Conservation (phyloP, 2,113 vertebrate species). For the Neopipo cinnamomea region DNA sequence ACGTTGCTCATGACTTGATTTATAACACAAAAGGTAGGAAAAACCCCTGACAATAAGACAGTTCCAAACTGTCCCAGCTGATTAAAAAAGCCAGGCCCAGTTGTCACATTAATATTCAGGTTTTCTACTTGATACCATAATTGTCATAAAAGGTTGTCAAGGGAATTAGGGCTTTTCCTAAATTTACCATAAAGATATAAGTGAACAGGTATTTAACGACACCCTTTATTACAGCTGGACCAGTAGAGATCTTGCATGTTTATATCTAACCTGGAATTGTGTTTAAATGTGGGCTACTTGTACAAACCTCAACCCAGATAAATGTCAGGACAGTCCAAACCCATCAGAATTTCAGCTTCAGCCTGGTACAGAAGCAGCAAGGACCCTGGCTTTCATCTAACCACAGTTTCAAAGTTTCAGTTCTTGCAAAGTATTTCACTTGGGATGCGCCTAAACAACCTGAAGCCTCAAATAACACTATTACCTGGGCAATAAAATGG, state of each 20-base stretch:
- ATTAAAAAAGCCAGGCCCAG: not conserved
- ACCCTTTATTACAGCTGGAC: not conserved
- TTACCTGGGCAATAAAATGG: conserved; percentile 3
- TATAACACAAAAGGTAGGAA: not conserved
- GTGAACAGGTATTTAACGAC: not conserved
- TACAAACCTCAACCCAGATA: not conserved
- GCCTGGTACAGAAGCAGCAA: not conserved
- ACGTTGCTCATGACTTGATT: not conserved
- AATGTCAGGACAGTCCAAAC: not conserved
- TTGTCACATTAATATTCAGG: not conserved
- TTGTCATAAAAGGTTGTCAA: not conserved
- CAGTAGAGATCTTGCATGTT: not conserved
- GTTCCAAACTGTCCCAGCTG: not conserved
- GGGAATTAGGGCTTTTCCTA: not conserved
- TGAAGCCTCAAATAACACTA: conserved; percentile 10
- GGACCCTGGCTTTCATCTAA: not conserved
- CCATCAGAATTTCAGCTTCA: not conserved
- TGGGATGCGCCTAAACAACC: not conserved
- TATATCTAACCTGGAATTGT: not conserved
- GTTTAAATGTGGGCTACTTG: not conserved
- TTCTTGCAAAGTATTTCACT: not conserved
- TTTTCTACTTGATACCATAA: not conserved
- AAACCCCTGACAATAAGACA: not conserved
- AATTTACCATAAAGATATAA: not conserved
- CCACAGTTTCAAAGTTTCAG: not conserved